Evolutionary conservation across 2,113 vertebrate genomes (phyloP), one percentile per base, ranked within the genome.

Genomic region (Anolis sagrei): DNA sequence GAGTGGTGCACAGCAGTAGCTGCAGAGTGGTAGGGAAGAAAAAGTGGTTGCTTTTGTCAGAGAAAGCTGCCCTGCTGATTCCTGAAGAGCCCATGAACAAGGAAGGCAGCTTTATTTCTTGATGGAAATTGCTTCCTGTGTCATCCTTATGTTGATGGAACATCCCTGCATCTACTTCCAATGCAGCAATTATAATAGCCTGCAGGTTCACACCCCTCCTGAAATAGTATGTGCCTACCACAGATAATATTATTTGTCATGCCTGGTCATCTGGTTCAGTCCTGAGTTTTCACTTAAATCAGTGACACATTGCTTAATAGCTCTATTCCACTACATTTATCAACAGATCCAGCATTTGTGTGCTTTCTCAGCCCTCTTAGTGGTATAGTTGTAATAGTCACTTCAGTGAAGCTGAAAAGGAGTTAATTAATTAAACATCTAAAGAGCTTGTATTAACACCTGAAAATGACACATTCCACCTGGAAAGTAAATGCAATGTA

Each of bases 371-470:
- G 32, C 11, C 54, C 36, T 25, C 27, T 83, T 77, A 76, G 68
- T 61, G 48, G 49, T 72, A 23, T 34, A n/a, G 34, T 51, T 51
- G 58, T 77, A 84, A 84, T 78, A 78, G 34, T 54, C 83, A 51
- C 66, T 69, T 49, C 48, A 84, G 83, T 9, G 36, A 32, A 69
- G 62, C 62, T 8, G 36, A 5, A 6, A 51, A 32, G 73, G 25
- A 64, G 19, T 21, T 75, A 76, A 61, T 75, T 19, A 39, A 16
- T 48, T 62, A 62, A 75, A 62, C 39, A 62, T 19, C 72, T 49
- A 49, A 66, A 66, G 44, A 58, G 48, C n/a, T 83, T 66, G 13
- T 66, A 32, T 49, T 84, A 66, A 51, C 14, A 49, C n/a, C 79
- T 49, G 68, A 68, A 39, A 21, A 32, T 49, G 39, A 39, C n/a